Evolutionary conservation across 2,113 vertebrate genomes (phyloP).

Genomic region (Chamaea fasciata): DNA sequence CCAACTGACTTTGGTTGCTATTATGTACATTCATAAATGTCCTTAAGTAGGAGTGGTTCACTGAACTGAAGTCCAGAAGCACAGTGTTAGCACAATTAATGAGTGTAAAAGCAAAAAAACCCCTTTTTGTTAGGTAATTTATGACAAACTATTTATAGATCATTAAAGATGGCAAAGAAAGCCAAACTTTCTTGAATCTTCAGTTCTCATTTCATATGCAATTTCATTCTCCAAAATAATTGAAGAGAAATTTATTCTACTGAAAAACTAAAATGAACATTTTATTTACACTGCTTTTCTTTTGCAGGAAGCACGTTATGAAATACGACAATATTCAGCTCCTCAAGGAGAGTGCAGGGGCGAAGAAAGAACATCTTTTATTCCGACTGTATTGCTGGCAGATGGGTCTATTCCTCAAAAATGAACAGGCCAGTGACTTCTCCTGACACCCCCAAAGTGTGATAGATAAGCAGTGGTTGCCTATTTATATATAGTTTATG

Average conservation of each 20-base stretch:
- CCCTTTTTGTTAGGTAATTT: background rate
- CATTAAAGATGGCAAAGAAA: background rate
- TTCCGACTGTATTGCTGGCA: background rate
- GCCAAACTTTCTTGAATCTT: background rate
- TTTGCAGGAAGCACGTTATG: background rate
- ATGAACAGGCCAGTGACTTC: background rate
- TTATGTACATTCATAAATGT: background rate
- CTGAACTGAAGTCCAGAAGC: background rate
- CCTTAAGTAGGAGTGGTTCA: background rate
- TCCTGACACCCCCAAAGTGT: rapidly evolving
- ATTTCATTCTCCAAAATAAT: background rate
- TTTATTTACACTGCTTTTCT: background rate
- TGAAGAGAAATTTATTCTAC: background rate
- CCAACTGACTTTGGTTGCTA: background rate
- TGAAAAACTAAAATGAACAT: background rate
- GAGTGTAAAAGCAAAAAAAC: background rate
- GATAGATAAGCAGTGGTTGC: background rate
- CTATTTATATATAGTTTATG: background rate
- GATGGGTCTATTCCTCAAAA: background rate
- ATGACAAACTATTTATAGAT: background rate
- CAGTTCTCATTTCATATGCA: background rate
- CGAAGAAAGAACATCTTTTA: background rate
- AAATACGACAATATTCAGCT: background rate
- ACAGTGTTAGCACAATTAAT: background rate
- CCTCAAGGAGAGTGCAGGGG: background rate